These are phyloP conservation scores for Corvus hawaiiensis DNA, from an alignment of 2,113 vertebrate species.

Conservation along the genomic window DNA sequence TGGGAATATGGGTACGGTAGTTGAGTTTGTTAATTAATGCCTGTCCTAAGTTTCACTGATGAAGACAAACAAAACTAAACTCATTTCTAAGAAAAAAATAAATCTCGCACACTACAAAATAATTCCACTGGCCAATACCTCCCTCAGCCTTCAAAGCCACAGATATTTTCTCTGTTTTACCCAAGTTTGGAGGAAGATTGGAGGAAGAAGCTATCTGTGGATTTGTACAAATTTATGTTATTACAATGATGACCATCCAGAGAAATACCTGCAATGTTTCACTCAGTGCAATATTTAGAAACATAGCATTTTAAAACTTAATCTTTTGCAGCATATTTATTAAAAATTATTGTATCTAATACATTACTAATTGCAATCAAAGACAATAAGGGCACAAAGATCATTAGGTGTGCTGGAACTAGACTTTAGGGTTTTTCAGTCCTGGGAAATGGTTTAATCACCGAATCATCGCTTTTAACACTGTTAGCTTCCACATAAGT, in stretches of 20 bases:
- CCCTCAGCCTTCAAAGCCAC: background rate
- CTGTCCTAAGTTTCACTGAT: background rate
- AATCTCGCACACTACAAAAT: background rate
- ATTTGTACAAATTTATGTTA: background rate
- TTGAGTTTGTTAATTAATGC: background rate
- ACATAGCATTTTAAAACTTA: background rate
- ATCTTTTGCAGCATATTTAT: background rate
- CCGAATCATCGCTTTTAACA: background rate
- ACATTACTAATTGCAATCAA: background rate
- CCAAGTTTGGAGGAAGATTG: background rate
- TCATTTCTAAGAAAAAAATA: slow-evolving; percentile 18
- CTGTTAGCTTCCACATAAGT: background rate
- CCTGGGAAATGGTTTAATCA: background rate
- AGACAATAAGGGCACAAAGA: background rate
- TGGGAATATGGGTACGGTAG: background rate
- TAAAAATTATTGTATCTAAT: background rate
- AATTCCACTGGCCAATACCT: background rate
- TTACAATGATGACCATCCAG: background rate
- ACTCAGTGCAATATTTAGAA: background rate
- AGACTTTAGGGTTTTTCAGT: background rate
- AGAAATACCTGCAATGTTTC: background rate
- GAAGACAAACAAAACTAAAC: slow-evolving; percentile 9
- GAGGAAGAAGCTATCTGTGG: background rate
- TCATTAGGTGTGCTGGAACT: background rate
- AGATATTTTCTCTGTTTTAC: slow-evolving; percentile 38